Conservation (phyloP, 1,140 invertebrate genomes). For the Eciton burchellii region DNA sequence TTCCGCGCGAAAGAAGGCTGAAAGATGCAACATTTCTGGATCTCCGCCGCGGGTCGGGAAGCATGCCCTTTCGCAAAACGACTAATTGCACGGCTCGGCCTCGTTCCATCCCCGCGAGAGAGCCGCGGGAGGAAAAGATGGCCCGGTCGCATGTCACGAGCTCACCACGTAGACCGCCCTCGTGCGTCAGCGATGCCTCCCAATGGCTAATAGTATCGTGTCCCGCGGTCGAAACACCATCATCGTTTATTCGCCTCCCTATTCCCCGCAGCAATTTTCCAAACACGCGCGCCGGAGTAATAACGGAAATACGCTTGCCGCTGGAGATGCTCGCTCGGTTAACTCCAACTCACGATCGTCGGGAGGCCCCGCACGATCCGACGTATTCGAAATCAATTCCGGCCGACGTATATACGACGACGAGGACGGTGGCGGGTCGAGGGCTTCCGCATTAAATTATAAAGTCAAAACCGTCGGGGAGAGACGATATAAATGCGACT, state of each 20-base stretch:
- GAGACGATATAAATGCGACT: slow-evolving; percentile 84
- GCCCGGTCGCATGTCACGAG: slow-evolving; percentile 6
- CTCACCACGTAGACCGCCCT: not conserved
- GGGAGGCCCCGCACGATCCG: slow-evolving; percentile 29
- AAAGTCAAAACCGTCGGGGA: slow-evolving; percentile 81
- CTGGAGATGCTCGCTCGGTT: slow-evolving; percentile 41
- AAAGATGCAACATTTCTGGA: too few relatives aligned
- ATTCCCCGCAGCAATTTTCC: slow-evolving; percentile 44
- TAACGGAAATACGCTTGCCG: slow-evolving; percentile 36
- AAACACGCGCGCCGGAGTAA: slow-evolving; percentile 42
- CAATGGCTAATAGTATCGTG: slow-evolving; percentile 25
- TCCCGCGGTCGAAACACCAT: slow-evolving; percentile 13
- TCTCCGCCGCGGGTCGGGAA: too few relatives aligned
- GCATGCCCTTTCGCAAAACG: not conserved
- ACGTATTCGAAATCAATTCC: slow-evolving; percentile 56
- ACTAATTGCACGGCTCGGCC: not conserved
- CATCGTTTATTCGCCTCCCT: slow-evolving; percentile 43
- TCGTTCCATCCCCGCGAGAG: not conserved
- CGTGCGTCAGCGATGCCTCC: slow-evolving; percentile 14
- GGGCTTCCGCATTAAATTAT: slow-evolving; percentile 82
- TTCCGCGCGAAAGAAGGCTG: too few relatives aligned
- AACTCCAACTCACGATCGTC: slow-evolving; percentile 55
- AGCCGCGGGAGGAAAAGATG: not conserved
- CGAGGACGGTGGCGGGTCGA: slow-evolving; percentile 61
- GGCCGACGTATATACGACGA: slow-evolving; percentile 36